These are phyloP conservation scores for Meloidogyne chitwoodi DNA, from an alignment of 1,140 invertebrate species.

Conservation along the genomic window DNA sequence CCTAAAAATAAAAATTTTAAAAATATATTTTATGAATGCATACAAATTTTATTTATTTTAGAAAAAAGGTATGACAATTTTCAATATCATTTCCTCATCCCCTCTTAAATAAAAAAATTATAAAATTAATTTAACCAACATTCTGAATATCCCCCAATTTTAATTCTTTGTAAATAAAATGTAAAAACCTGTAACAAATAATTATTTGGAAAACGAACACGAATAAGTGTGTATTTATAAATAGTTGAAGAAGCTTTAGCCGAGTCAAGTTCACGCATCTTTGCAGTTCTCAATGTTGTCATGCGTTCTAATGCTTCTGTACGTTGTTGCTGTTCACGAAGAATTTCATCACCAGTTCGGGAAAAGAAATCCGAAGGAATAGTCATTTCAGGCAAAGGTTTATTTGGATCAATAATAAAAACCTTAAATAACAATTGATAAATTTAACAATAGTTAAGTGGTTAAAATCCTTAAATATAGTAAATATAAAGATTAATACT, in stretches of 20 bases:
- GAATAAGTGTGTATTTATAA: constrained; percentile 44
- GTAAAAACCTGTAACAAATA: constrained; percentile 33
- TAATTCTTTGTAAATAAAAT: not conserved
- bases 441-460: too few relatives aligned
- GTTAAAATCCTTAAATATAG: too few relatives aligned
- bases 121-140: not conserved
- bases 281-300: constrained; percentile 34
- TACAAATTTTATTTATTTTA: constrained; percentile 13
- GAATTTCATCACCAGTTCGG: constrained; percentile 28
- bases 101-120: too few relatives aligned
- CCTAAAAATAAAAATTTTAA: constrained; percentile 23
- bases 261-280: constrained; percentile 39
- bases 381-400: constrained; percentile 34
- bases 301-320: constrained; percentile 29
- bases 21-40: too few relatives aligned
- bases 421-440: constrained; percentile 18
- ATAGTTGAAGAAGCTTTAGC: not conserved
- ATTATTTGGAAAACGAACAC: constrained; percentile 43
- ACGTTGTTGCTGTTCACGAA: constrained; percentile 20
- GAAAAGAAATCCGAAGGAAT: constrained; percentile 38
- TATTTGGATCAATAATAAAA: constrained; percentile 34
- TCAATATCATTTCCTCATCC: too few relatives aligned
- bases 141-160: not conserved
- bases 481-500: not conserved
- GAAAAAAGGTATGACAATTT: too few relatives aligned